Evolutionary conservation across 92 coral and sea anemone genomes (phyloP).

Genomic region (Heteractis magnifica): DNA sequence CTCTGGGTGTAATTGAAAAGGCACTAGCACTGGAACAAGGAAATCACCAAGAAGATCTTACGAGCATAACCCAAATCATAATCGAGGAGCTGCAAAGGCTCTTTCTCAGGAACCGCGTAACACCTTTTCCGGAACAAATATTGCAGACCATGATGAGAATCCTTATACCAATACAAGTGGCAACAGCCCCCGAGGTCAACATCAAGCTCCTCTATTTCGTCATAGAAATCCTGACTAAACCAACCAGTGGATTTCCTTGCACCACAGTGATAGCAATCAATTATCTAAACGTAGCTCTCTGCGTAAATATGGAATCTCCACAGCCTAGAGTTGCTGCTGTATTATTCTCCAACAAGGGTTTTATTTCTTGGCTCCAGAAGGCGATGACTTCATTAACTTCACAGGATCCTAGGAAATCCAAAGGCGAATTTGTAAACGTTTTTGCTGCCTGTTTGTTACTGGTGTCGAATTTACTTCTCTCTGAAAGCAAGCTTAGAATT

Average conservation of each 20-base stretch:
- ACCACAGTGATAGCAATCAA: constrained; percentile 53
- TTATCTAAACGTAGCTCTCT: constrained; percentile 62
- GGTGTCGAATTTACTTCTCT: constrained; percentile 37
- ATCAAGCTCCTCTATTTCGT: constrained; percentile 76
- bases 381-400: constrained; percentile 15
- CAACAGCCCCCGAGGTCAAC: constrained; percentile 38
- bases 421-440: constrained; percentile 11
- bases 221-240: constrained; percentile 57
- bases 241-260: constrained; percentile 19
- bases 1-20: constrained; percentile 3
- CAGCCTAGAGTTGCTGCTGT: constrained; percentile 52
- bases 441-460: constrained; percentile 36
- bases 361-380: constrained; percentile 47
- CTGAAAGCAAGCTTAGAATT: constrained; percentile 27
- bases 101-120: constrained; percentile 59
- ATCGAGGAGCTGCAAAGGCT: constrained; percentile 70
- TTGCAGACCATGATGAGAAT: constrained; percentile 61
- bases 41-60: neutral
- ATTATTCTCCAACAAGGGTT: constrained; percentile 57
- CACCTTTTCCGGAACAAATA: constrained; percentile 46
- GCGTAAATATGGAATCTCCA: constrained; percentile 40
- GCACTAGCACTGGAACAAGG: neutral
- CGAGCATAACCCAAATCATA: constrained; percentile 11
- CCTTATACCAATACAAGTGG: constrained; percentile 46
- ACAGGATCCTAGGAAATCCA: neutral